Conservation (phyloP, 2,888 invertebrate species). For the Perdita meconis region DNA sequence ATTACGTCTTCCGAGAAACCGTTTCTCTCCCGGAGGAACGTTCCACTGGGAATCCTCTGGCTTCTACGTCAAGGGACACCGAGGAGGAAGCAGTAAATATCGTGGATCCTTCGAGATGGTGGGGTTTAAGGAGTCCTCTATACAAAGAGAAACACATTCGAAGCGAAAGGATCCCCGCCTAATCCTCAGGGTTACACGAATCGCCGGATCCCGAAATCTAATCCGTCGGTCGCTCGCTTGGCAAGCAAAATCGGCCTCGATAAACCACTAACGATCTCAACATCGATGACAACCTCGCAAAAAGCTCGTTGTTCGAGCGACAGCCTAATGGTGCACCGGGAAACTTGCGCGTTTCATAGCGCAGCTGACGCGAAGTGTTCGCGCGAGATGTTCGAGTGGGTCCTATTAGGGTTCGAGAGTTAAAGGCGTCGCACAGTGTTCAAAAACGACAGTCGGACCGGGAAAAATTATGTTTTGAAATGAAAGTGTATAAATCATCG, state of each 20-base stretch:
- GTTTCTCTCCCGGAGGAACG: no score
- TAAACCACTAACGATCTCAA: slow-evolving; percentile 22
- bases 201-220: neutral
- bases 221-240: neutral
- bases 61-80: no score
- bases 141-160: no score
- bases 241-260: neutral
- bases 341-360: slow-evolving; percentile 26
- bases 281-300: slow-evolving; percentile 31
- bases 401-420: slow-evolving; percentile 24
- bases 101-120: no score
- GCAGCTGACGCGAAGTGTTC: neutral
- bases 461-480: no score
- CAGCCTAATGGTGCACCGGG: slow-evolving; percentile 5
- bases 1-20: no score
- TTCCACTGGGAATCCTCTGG: no score
- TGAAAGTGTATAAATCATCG: no score
- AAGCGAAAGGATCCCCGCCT: no score
- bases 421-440: neutral
- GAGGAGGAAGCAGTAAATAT: no score
- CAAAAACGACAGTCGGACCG: no score
- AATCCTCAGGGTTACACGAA: neutral
- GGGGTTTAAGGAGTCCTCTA: no score
- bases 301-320: slow-evolving; percentile 20
- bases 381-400: neutral